Evolutionary conservation across 92 coral and sea anemone genomes (phyloP), one percentile per base, ranked within the genome.

Genomic region (Siderastrea radians): DNA sequence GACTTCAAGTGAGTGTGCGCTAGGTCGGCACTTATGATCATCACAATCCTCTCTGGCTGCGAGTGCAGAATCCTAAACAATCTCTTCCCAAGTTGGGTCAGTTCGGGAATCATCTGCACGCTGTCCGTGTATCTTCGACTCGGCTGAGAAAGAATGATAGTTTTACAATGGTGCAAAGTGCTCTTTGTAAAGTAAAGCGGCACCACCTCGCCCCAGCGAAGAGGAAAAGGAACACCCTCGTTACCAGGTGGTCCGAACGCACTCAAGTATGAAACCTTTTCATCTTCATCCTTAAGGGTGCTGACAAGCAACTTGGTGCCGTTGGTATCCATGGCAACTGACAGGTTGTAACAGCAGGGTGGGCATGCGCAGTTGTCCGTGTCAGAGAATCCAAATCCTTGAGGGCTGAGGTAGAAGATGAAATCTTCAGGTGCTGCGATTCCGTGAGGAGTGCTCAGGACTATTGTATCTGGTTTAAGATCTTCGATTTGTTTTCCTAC

Each of bases 281-380:
- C 62, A 1, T 83, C 79, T 4, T 79, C 68, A 58, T 12, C 62
- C 73, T 93, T 91, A 17, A 93, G 92, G 76, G 70, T 74, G 84
- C 90, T 85, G 48, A 91, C 88, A 38, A 93, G 71, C 65, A 45
- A 81, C 57, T 71, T 50, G 55, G 90, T 88, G 47, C 70, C 88
- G 4, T 82, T 54, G 9, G 92, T 72, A 85, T 93, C 96, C 91
- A 93, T 91, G 79, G 86, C 49, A 77, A 93, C 94, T 68, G 87
- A 79, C 19, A 93, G 72, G 68, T 91, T 91, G 68, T 88, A 91
- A 54, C 96, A 93, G 71, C 96, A 93, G 1, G 96, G 94, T 14
- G 94, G 96, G 50, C 94, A 91, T 47, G 85, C 94, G 80, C 96
- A 91, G 90, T 91, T 91, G 79, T 93, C 96, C 4, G 96, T 91